Percentiles rank a stretch among this genome's conserved stretches.
phyloP scores from a whole-genome alignment of 2,113 vertebrate species.

The Deroptyus accipitrinus region DNA sequence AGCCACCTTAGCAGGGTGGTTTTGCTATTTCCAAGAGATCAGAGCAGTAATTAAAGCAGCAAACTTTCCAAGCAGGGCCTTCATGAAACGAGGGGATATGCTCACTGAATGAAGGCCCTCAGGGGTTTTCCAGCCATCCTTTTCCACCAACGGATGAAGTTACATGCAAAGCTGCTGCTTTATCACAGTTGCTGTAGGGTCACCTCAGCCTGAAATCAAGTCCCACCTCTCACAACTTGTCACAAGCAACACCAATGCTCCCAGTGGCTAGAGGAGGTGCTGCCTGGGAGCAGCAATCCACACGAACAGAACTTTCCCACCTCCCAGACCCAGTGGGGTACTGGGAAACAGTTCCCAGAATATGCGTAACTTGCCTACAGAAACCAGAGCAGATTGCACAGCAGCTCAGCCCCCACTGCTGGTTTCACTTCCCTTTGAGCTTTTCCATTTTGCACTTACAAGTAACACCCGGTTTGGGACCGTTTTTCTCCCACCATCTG shows the following conservation, averaged over 20 bases:
- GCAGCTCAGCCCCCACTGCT: background rate
- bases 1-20: background rate
- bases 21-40: constrained; percentile 24
- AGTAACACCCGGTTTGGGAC: background rate
- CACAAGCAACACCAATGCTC: background rate
- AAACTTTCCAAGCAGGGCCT: constrained; percentile 23
- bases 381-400: background rate
- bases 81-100: background rate
- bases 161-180: constrained; percentile 20
- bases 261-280: background rate
- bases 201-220: constrained; percentile 5
- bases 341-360: background rate
- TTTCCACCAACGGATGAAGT: constrained; percentile 6
- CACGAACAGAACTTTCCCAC: background rate
- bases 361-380: background rate
- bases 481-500: background rate
- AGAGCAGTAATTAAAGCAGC: constrained; percentile 55
- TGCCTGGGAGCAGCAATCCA: background rate
- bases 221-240: constrained; percentile 1
- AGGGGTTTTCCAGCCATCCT: background rate
- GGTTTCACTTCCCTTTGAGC: background rate
- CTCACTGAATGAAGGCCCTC: background rate
- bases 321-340: background rate
- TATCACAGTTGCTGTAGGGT: background rate
- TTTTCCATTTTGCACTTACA: background rate